Base-by-base conservation (phyloP, 2,113 vertebrate genomes). In the Fukomys damarensis region DNA sequence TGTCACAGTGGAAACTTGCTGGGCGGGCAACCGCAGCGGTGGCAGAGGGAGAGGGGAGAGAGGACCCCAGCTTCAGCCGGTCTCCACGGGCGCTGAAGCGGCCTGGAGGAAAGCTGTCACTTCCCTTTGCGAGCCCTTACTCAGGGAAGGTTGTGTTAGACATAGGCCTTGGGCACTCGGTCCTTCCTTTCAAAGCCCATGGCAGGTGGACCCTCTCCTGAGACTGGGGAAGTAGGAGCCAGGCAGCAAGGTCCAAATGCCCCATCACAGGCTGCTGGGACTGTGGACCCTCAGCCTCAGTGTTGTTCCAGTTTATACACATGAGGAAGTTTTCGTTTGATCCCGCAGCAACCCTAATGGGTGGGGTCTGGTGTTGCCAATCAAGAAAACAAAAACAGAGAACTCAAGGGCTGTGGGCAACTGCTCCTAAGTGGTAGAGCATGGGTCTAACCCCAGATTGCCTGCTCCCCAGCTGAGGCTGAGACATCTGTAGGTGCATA, bases 281-380 rank as follows among this genome's bases (percentile, higher is more conserved):
- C 46, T 43, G 17, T 0, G 19, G 5, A 7, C 8, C 68, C 17
- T 58, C 2, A 9, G 35, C 13, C 0, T n/a, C 56, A 13, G 2
- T 30, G 63, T 70, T 56, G 6, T 68, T 56, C 82, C 19, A 30
- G 20, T 26, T 19, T 38, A 24, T 3, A 5, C 1, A 12, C 30
- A 6, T 43, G 7, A 16, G 32, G 43, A n/a, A 26, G 8, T 58
- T 81, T 80, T 87, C 20, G 28, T 59, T 76, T 66, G 52, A 72
- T 86, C 66, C 63, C 49, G 58, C 9, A 84, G 68, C 59, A 52
- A 79, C 41, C 12, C 49, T 49, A 35, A 43, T 17, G 22, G 46
- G 3, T 26, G 68, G 38, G 22, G n/a, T 22, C 20, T 63, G 19
- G 61, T 38, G 30, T 17, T 52, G 35, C 41, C 49, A 54, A 41